Evolutionary conservation across 2,113 vertebrate species (phyloP).

Genomic region (Laticauda colubrina): DNA sequence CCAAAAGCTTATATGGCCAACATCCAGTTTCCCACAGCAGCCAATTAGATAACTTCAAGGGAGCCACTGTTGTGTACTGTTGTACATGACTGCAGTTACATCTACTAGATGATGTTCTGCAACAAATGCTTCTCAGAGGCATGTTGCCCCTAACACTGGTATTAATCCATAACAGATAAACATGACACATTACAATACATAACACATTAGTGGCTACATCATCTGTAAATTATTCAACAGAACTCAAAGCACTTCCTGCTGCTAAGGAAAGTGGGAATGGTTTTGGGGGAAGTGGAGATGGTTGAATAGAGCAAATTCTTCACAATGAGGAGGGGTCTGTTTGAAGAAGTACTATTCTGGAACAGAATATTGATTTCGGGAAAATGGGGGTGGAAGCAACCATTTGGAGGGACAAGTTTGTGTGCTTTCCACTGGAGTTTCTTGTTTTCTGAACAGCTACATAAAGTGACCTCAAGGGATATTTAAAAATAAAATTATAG

Average conservation of each 20-base stretch:
- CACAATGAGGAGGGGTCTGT: neutral
- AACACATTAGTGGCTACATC: neutral
- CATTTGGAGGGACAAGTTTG: neutral
- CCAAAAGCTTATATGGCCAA: neutral
- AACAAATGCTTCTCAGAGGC: neutral
- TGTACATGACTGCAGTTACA: neutral
- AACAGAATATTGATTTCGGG: neutral
- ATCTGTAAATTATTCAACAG: neutral
- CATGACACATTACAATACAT: too few relatives aligned
- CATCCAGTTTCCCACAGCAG: neutral
- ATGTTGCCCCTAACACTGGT: neutral
- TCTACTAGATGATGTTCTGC: neutral
- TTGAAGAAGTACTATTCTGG: neutral
- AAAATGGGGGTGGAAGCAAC: too few relatives aligned
- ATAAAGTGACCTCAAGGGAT: neutral
- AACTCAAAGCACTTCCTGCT: neutral
- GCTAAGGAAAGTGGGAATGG: neutral
- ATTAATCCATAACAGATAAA: neutral
- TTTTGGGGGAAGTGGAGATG: neutral
- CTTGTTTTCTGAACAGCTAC: neutral
- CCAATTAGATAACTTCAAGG: neutral
- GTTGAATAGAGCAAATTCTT: neutral
- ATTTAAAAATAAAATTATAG: too few relatives aligned
- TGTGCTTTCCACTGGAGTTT: neutral
- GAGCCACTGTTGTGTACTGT: neutral